A percentile compares a stretch with the other conserved stretches of the same genome.
These are phyloP conservation scores for Mandrillus leucophaeus DNA, from an alignment of 2,113 vertebrate genomes.

Conservation along the genomic window DNA sequence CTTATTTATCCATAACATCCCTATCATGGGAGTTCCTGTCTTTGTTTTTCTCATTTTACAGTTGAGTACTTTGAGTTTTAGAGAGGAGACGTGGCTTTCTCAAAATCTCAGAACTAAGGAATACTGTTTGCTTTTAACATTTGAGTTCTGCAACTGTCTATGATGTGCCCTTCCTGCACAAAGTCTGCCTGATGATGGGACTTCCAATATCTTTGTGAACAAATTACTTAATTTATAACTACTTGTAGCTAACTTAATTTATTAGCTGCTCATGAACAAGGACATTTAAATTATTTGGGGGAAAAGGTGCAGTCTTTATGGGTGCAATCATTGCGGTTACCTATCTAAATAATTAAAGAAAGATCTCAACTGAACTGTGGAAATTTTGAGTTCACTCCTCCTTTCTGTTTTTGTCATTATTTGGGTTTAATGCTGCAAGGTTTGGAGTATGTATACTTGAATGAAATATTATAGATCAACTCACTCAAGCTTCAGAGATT, in stretches of 20 bases:
- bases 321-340: accelerated
- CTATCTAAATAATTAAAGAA: background rate
- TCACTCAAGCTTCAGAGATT: background rate
- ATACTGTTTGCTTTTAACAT: background rate
- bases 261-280: background rate
- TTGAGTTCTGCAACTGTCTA: too few species aligned
- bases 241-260: too few species aligned
- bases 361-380: background rate
- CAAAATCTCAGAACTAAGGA: too few species aligned
- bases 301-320: accelerated
- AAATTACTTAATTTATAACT: background rate
- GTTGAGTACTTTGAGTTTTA: background rate
- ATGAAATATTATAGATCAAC: background rate
- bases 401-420: background rate
- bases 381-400: background rate
- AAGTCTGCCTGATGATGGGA: accelerated
- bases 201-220: too few species aligned
- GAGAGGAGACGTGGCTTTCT: background rate
- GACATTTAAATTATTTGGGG: background rate
- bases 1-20: background rate
- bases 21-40: too few species aligned
- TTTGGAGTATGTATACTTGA: background rate
- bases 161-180: background rate
- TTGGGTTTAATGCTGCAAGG: background rate
- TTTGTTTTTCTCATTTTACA: background rate